Conservation (phyloP, 2,113 vertebrate species). For the Percina caprodes region DNA sequence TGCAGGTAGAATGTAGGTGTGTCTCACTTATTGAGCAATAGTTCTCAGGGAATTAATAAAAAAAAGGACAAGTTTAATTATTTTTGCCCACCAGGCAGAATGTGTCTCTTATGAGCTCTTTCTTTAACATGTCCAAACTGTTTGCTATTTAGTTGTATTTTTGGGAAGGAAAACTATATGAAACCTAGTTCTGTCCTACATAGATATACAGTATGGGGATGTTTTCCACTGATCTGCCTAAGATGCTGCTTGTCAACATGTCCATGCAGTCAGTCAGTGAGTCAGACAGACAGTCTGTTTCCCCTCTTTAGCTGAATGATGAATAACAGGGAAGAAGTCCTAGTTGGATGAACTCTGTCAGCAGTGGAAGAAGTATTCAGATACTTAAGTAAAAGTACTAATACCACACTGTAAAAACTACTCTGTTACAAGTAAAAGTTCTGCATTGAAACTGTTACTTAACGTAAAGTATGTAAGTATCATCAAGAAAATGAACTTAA, state of each 20-base stretch:
- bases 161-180: not conserved
- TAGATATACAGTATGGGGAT: not conserved
- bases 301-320: conserved; percentile 8
- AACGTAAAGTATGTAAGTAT: too few species aligned
- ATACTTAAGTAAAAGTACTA: too few species aligned
- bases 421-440: too few species aligned
- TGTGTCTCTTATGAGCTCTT: conserved; percentile 1
- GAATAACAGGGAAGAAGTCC: conserved; percentile 24
- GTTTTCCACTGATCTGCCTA: not conserved
- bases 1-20: not conserved
- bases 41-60: not conserved
- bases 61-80: conserved; percentile 7
- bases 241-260: conserved; percentile 30
- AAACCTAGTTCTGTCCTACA: not conserved
- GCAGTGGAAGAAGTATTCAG: too few species aligned
- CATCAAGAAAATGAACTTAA: too few species aligned
- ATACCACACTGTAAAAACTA: too few species aligned
- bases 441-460: too few species aligned
- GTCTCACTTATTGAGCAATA: conserved; percentile 1
- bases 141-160: conserved; percentile 25
- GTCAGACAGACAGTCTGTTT: conserved; percentile 41
- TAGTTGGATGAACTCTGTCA: conserved; percentile 51
- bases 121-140: conserved; percentile 26
- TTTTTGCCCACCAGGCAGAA: conserved; percentile 20
- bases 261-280: conserved; percentile 45